Percentiles rank a stretch among this genome's conserved stretches.
These are phyloP conservation scores for Eupithecia abbreviata DNA, from an alignment of 2,888 invertebrate genomes.

Conservation along the genomic window DNA sequence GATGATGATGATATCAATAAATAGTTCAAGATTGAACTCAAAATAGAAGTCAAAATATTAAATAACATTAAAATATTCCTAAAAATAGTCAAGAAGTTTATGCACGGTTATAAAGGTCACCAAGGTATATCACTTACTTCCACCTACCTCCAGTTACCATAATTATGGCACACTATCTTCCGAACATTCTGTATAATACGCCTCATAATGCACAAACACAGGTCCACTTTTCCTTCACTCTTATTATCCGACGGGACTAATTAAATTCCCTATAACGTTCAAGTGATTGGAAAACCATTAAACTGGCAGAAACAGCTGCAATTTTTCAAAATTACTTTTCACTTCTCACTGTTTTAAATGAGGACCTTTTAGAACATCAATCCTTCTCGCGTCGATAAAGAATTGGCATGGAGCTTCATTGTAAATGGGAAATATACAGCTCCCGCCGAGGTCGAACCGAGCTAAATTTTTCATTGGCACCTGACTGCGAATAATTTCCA, in stretches of 20 bases:
- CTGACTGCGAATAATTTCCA: slow-evolving; percentile 65
- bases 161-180: too few relatives aligned
- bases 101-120: too few relatives aligned
- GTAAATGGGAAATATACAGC: slow-evolving; percentile 55
- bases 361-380: slow-evolving; percentile 37
- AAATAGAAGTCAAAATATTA: too few relatives aligned
- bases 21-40: too few relatives aligned
- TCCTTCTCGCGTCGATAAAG: slow-evolving; percentile 39
- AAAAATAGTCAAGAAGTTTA: too few relatives aligned
- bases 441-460: slow-evolving; percentile 46
- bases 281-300: slow-evolving; percentile 1
- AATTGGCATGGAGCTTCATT: slow-evolving; percentile 52
- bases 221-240: neutral
- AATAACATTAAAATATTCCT: too few relatives aligned
- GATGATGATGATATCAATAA: too few relatives aligned
- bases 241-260: neutral
- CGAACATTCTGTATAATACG: too few relatives aligned
- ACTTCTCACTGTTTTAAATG: slow-evolving; percentile 32
- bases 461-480: slow-evolving; percentile 66
- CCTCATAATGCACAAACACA: neutral
- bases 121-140: too few relatives aligned
- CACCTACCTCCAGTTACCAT: too few relatives aligned
- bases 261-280: neutral
- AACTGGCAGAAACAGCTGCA: slow-evolving; percentile 6
- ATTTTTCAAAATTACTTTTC: slow-evolving; percentile 18